These are phyloP conservation scores for Parnassius apollo DNA, from an alignment of 2,888 invertebrate species.

Conservation along the genomic window DNA sequence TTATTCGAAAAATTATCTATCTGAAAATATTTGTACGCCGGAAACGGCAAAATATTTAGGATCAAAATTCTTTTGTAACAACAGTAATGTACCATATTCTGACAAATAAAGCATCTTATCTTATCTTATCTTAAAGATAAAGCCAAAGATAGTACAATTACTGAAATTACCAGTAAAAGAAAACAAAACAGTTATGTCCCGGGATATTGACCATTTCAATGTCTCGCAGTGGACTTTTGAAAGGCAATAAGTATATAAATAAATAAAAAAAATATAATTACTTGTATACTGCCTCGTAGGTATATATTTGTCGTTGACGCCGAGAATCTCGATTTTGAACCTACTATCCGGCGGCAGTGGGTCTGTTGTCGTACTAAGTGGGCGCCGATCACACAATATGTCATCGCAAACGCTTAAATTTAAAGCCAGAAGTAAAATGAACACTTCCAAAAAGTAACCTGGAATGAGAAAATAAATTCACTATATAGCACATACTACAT, in stretches of 20 bases:
- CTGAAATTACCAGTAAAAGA: too few relatives aligned
- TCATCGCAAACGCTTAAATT: constrained; percentile 35
- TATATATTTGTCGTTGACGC: constrained; percentile 45
- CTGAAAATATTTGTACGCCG: too few relatives aligned
- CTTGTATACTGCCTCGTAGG: constrained; percentile 55
- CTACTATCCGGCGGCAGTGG: constrained; percentile 64
- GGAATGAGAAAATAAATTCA: constrained; percentile 14
- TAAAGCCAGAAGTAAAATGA: constrained; percentile 28
- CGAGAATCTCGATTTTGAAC: constrained; percentile 58
- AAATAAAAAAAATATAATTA: constrained; percentile 27
- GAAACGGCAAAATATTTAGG: too few relatives aligned
- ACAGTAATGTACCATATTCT: too few relatives aligned
- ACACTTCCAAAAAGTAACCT: constrained; percentile 21
- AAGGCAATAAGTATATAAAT: neutral
- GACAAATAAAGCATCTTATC: too few relatives aligned
- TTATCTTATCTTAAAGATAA: too few relatives aligned
- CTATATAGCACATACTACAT: too few relatives aligned
- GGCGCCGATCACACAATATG: constrained; percentile 55
- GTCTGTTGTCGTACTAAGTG: constrained; percentile 54
- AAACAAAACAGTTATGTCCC: neutral
- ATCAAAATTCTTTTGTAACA: too few relatives aligned
- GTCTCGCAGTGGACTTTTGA: too few relatives aligned
- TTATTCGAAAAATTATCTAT: too few relatives aligned
- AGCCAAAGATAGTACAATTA: too few relatives aligned
- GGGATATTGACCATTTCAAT: neutral